Conservation (phyloP, 2,888 invertebrate species). For the Spodoptera littoralis region DNA sequence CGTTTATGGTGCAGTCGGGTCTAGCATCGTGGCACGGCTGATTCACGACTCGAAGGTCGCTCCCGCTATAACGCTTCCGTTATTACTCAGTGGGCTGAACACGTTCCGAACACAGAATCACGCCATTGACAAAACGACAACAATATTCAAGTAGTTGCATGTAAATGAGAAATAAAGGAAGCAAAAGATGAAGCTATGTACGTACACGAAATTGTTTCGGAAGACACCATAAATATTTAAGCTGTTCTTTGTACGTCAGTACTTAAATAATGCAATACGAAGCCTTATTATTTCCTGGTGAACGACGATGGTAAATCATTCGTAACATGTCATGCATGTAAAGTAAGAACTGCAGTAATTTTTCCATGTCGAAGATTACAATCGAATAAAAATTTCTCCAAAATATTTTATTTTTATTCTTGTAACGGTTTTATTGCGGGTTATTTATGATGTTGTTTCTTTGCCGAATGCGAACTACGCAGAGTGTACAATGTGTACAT, state of each 20-base stretch:
- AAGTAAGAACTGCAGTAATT: slow-evolving; percentile 40
- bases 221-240: slow-evolving; percentile 35
- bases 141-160: slow-evolving; percentile 33
- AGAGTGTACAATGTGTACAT: slow-evolving; percentile 4
- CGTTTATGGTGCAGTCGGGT: slow-evolving; percentile 67
- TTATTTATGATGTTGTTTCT: slow-evolving; percentile 36
- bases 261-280: slow-evolving; percentile 33
- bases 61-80: slow-evolving; percentile 73
- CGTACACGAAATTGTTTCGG: slow-evolving; percentile 17
- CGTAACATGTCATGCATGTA: slow-evolving; percentile 25
- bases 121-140: slow-evolving; percentile 40
- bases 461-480: slow-evolving; percentile 25
- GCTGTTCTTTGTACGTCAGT: slow-evolving; percentile 23
- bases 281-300: slow-evolving; percentile 30
- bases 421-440: slow-evolving; percentile 42
- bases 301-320: slow-evolving; percentile 36
- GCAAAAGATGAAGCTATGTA: slow-evolving; percentile 8
- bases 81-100: slow-evolving; percentile 57
- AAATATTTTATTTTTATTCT: slow-evolving; percentile 42
- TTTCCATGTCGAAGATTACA: slow-evolving; percentile 47
- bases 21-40: slow-evolving; percentile 60
- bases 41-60: slow-evolving; percentile 78
- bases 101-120: slow-evolving; percentile 46
- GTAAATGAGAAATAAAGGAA: slow-evolving; percentile 33
- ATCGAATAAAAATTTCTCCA: slow-evolving; percentile 36